Evolutionary conservation across 2,797 vertebrate genomes (phyloP).

Genomic region (Sitta carolinensis): DNA sequence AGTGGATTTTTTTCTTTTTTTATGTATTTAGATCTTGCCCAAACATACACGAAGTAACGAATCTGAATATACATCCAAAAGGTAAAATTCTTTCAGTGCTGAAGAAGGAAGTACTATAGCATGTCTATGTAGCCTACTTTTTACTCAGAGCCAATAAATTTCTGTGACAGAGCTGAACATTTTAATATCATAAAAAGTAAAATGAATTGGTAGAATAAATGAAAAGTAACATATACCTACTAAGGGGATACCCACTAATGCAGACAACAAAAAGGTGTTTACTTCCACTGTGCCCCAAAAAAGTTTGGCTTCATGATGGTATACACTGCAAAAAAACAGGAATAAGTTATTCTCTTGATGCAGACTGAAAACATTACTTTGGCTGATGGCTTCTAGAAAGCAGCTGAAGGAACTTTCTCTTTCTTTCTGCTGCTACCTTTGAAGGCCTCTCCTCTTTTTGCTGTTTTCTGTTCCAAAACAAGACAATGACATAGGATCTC

Average conservation of each 20-base stretch:
- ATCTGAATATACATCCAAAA: not conserved
- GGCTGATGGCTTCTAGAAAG: not conserved
- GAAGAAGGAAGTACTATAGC: not conserved
- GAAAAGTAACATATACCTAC: not conserved
- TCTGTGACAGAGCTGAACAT: not conserved
- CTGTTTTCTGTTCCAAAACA: not conserved
- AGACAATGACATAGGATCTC: not conserved
- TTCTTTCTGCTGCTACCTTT: not conserved
- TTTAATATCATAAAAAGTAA: not conserved
- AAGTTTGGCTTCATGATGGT: not conserved
- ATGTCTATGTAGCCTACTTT: not conserved
- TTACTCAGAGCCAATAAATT: not conserved
- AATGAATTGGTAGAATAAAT: not conserved
- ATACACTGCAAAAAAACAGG: not conserved
- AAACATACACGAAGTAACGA: not conserved
- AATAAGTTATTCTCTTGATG: not conserved
- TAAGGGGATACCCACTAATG: not conserved
- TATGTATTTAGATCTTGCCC: constrained; percentile 61
- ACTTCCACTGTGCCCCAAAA: not conserved
- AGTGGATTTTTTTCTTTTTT: not conserved
- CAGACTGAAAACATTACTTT: not conserved
- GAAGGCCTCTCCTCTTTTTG: not conserved
- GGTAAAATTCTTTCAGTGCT: constrained; percentile 6
- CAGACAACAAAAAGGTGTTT: not conserved
- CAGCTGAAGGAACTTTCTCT: not conserved